These are phyloP conservation scores for Listronotus oregonensis DNA, from an alignment of 1,140 invertebrate species.

Conservation along the genomic window DNA sequence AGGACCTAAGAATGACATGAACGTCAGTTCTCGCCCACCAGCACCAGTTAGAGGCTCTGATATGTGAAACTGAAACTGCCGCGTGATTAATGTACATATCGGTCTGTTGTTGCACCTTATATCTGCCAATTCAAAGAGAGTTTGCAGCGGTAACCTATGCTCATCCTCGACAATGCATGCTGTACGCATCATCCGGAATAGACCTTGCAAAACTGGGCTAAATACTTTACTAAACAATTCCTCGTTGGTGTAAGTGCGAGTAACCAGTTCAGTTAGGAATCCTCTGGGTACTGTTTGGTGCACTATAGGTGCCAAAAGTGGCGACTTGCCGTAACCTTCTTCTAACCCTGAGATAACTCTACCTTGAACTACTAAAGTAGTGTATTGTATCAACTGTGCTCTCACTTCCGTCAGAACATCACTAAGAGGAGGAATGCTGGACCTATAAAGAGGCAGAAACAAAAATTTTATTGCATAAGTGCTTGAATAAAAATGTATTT, in stretches of 20 bases:
- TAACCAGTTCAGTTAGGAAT: conserved; percentile 69
- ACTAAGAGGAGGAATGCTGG: conserved; percentile 61
- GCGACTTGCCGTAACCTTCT: conserved; percentile 49
- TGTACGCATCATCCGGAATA: conserved; percentile 70
- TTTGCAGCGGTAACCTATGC: conserved; percentile 66
- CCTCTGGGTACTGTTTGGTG: conserved; percentile 69
- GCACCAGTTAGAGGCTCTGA: conserved; percentile 60
- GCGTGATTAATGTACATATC: conserved; percentile 76
- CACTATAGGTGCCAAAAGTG: conserved; percentile 66
- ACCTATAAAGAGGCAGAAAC: conserved; percentile 37
- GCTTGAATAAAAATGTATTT: neutral
- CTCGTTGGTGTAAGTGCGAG: conserved; percentile 61
- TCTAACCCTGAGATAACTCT: conserved; percentile 13
- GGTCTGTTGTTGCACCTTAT: conserved; percentile 72
- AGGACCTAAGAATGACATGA: conserved; percentile 83
- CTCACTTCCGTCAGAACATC: conserved; percentile 64
- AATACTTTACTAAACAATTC: conserved; percentile 70
- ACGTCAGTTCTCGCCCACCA: conserved; percentile 79
- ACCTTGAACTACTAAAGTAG: conserved; percentile 63
- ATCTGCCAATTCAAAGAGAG: conserved; percentile 72
- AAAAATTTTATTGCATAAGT: neutral
- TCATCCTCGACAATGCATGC: conserved; percentile 74
- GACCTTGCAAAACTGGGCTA: conserved; percentile 69
- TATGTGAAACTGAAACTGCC: conserved; percentile 72
- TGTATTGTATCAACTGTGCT: conserved; percentile 67